Conservation (phyloP, 2,797 vertebrate species). For the Pogonophryne albipinna region DNA sequence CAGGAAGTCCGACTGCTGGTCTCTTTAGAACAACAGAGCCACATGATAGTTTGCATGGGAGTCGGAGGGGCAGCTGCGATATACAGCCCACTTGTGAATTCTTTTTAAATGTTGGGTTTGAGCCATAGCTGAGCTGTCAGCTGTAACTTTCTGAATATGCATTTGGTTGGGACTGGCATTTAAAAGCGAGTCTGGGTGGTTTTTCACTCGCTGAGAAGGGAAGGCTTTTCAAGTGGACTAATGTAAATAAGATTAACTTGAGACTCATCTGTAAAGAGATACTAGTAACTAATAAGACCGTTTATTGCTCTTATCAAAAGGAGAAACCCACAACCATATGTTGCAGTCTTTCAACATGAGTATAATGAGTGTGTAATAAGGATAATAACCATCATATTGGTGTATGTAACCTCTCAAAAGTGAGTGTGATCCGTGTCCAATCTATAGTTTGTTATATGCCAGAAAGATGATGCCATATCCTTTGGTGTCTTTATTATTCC, state of each 20-base stretch:
- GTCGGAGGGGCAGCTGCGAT: constrained; percentile 32
- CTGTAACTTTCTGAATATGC: constrained; percentile 66
- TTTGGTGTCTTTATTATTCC: constrained; percentile 12
- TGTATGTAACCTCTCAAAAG: background rate
- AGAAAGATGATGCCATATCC: constrained; percentile 8
- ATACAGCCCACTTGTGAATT: constrained; percentile 64
- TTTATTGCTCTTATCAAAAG: constrained; percentile 5
- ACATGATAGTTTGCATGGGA: constrained; percentile 55
- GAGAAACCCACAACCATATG: background rate
- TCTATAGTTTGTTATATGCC: constrained; percentile 8
- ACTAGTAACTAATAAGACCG: background rate
- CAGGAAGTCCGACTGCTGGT: constrained; percentile 77
- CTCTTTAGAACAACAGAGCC: constrained; percentile 61
- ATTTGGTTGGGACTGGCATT: constrained; percentile 32
- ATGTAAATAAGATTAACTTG: background rate
- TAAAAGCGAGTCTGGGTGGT: background rate
- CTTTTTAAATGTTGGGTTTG: constrained; percentile 54
- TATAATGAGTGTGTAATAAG: background rate
- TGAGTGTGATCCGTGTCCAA: constrained; percentile 8
- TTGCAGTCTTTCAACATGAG: background rate
- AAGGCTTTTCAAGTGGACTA: constrained; percentile 17
- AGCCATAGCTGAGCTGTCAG: constrained; percentile 58
- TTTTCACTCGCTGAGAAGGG: constrained; percentile 6
- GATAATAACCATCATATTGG: background rate
- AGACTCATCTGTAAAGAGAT: background rate